Evolutionary conservation across 2,797 vertebrate species (phyloP), one percentile per base, ranked within the genome.

Genomic region (Coregonus suidteri): DNA sequence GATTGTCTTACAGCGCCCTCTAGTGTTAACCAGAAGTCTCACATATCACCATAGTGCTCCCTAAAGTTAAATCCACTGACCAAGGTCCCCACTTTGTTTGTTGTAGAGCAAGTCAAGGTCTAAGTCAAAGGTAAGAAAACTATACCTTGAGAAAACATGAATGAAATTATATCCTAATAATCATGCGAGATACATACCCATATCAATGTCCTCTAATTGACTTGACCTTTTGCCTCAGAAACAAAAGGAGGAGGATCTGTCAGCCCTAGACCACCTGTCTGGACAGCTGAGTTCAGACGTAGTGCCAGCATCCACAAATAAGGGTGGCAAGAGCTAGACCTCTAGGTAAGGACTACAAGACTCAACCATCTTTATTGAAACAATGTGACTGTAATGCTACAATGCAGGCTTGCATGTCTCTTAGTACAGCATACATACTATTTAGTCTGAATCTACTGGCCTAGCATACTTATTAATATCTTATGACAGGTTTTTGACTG

Each of bases 21-120:
- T 64, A 18, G 34, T 2, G 59, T 37, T 54, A 76, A 74, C 3
- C 1, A 72, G 77, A 77, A 9, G 6, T 13, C 67, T 71, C 31
- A 34, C 31, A 34, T 34, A 15, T n/a, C 11, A n/a, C 25, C 64
- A 65, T 64, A 54, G n/a, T 71, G 72, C 59, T 18, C 25, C 5
- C 47, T 54, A 18, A 13, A 77, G 65, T 75, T 71, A 30, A 76
- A 71, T 71, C 54, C 75, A 74, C 73, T 83, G 87, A 92, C 83
- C 81, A 68, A 83, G 78, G 80, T 90, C 75, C 89, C 11, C 35
- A 86, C 84, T 94, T 81, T 93, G 84, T 94, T 82, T 93, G 85
- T 91, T 94, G 89, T 84, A 95, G 94, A 89, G 84, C 82, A 94
- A 93, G 85, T 91, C 93, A 84, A 93, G 93, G 89, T 92, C 93